Conservation (phyloP, 2,113 vertebrate species). For the Rousettus leschenaultii region DNA sequence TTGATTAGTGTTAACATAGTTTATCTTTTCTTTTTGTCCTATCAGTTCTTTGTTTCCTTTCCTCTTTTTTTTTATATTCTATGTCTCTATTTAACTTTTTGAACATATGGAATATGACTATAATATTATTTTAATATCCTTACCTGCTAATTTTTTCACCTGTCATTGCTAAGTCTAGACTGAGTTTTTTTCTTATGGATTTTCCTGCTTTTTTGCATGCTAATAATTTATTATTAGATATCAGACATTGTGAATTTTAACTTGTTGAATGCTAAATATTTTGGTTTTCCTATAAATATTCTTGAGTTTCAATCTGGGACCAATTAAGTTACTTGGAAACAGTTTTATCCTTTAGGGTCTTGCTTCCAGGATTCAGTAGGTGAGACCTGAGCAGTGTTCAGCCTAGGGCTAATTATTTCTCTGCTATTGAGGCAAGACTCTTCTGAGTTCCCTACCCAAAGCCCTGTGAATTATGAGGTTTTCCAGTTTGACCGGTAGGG, state of each 20-base stretch:
- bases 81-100: not conserved
- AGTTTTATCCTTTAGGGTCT: not conserved
- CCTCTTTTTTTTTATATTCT: not conserved
- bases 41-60: constrained; percentile 12
- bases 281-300: not conserved
- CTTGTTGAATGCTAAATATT: not conserved
- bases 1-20: not conserved
- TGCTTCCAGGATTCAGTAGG: not conserved
- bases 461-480: not conserved
- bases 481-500: not conserved
- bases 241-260: not conserved
- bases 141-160: not conserved
- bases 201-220: not conserved
- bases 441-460: not conserved
- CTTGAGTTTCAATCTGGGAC: not conserved
- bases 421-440: not conserved
- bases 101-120: not conserved
- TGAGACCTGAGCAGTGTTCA: not conserved
- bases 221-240: not conserved
- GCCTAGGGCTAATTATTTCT: not conserved
- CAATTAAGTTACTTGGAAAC: not conserved
- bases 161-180: not conserved
- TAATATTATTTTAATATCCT: not conserved
- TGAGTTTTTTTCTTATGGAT: not conserved
- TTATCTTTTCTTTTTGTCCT: not conserved